Evolutionary conservation across 2,797 vertebrate species (phyloP).

Genomic region (Enteromius trimaculatus): DNA sequence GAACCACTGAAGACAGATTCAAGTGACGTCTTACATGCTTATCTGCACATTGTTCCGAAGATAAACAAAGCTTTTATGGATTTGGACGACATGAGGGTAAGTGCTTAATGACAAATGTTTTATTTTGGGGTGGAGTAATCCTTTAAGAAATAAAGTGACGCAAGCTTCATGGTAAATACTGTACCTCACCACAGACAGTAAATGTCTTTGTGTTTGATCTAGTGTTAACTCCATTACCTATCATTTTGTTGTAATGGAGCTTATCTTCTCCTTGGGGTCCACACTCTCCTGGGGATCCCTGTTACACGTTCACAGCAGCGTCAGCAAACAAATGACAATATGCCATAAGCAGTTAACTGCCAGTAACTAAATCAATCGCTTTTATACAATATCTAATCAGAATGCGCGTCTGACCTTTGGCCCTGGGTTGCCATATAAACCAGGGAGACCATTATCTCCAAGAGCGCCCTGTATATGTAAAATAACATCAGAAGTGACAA

Average conservation of each 20-base stretch:
- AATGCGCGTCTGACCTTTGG: slow-evolving; percentile 25
- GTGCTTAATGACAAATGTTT: too few relatives aligned
- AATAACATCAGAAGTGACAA: neutral
- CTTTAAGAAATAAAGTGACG: neutral
- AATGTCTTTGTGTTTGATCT: neutral
- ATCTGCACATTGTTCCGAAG: too few relatives aligned
- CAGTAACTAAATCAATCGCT: neutral
- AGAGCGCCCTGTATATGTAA: slow-evolving; percentile 29
- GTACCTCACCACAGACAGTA: neutral
- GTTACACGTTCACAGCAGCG: slow-evolving; percentile 23
- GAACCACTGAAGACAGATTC: too few relatives aligned
- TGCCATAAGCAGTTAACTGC: neutral
- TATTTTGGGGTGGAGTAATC: too few relatives aligned
- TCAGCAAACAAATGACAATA: neutral
- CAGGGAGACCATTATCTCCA: slow-evolving; percentile 46
- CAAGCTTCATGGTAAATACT: neutral
- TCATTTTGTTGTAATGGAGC: neutral
- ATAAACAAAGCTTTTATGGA: too few relatives aligned
- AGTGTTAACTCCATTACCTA: slow-evolving; percentile 16
- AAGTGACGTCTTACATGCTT: too few relatives aligned
- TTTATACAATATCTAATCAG: neutral
- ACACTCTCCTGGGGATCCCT: slow-evolving; percentile 26
- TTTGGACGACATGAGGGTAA: too few relatives aligned
- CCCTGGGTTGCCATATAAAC: slow-evolving; percentile 44
- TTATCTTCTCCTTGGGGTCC: slow-evolving; percentile 22